phyloP scores from a whole-genome alignment of 1,140 invertebrate species.

The Drosophila lacertosa region DNA sequence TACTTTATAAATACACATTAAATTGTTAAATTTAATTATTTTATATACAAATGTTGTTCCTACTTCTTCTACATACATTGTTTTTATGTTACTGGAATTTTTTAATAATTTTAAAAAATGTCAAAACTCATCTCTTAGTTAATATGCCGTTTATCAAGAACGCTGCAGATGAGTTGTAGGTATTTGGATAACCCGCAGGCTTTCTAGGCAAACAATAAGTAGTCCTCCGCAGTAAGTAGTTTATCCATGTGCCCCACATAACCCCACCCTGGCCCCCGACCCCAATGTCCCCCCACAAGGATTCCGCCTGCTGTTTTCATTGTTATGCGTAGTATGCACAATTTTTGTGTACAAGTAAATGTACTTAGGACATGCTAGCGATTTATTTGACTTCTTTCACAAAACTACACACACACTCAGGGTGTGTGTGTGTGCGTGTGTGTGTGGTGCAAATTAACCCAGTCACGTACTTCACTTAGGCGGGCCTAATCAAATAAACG shows the following conservation, averaged over 20 bases:
- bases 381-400: conserved; percentile 68
- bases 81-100: too few species aligned
- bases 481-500: conserved; percentile 77
- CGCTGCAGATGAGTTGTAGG: neutral
- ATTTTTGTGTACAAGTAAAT: conserved; percentile 62
- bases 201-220: conserved; percentile 35
- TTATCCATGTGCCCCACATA: conserved; percentile 8
- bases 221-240: conserved; percentile 34
- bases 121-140: neutral
- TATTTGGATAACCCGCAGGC: conserved; percentile 26
- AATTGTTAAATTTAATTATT: too few species aligned
- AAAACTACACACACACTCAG: conserved; percentile 36
- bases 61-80: too few species aligned
- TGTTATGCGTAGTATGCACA: conserved; percentile 73
- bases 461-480: conserved; percentile 74
- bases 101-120: neutral
- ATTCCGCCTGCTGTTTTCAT: conserved; percentile 46
- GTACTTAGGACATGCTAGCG: conserved; percentile 63
- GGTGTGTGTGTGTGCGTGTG: conserved; percentile 5
- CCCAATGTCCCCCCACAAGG: neutral
- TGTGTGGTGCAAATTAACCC: conserved; percentile 68
- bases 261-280: neutral
- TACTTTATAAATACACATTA: too few species aligned
- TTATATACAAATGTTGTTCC: too few species aligned
- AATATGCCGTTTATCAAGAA: neutral